Conservation (phyloP, 2,888 invertebrate species). For the Arctia plantaginis region DNA sequence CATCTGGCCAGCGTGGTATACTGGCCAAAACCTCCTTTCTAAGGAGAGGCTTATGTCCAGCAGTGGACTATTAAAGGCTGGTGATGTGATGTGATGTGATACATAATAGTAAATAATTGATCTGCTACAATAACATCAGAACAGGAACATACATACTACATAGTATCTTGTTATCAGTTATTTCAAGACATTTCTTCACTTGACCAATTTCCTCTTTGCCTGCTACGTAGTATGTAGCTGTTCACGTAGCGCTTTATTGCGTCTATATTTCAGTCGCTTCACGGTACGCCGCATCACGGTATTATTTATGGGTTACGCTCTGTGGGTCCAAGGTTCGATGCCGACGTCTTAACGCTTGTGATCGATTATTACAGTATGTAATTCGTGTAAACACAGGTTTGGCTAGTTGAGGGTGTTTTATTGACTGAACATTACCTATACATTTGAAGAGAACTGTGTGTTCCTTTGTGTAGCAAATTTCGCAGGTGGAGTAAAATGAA, state of each 20-base stretch:
- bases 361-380: constrained; percentile 57
- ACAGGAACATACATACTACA: no score
- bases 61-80: no score
- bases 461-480: background rate
- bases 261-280: constrained; percentile 73
- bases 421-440: constrained; percentile 12
- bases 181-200: constrained; percentile 14
- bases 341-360: constrained; percentile 63
- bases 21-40: no score
- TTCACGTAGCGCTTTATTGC: constrained; percentile 66
- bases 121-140: no score
- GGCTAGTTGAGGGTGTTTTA: constrained; percentile 18
- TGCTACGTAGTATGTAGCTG: constrained; percentile 52
- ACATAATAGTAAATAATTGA: no score
- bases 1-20: no score
- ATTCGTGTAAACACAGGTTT: constrained; percentile 48
- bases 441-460: background rate
- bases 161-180: background rate
- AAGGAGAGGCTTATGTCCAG: no score
- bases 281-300: constrained; percentile 62
- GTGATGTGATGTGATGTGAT: no score
- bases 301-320: constrained; percentile 67
- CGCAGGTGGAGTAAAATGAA: background rate
- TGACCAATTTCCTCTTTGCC: constrained; percentile 9
- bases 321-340: constrained; percentile 52